A percentile compares a stretch with the other conserved stretches of the same genome.
phyloP scores from a whole-genome alignment of 2,113 vertebrate species.

The Equus quagga region DNA sequence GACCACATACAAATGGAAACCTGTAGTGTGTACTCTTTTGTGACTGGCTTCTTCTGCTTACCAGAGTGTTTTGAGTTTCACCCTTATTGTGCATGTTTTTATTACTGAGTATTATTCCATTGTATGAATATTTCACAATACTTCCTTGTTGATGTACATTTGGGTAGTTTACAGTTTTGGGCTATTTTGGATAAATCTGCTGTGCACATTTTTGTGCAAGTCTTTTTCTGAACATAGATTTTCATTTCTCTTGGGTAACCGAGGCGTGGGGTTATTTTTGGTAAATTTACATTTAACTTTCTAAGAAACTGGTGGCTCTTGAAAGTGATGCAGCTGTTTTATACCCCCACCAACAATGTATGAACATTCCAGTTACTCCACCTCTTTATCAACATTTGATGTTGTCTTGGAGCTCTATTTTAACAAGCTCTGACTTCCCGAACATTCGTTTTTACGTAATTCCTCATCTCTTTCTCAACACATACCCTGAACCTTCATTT shows the following conservation, averaged over 20 bases:
- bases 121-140: not conserved
- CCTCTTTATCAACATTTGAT: not conserved
- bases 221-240: not conserved
- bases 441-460: not conserved
- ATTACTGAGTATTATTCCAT: not conserved
- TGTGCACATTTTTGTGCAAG: not conserved
- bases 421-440: not conserved
- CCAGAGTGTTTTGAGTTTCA: not conserved
- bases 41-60: not conserved
- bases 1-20: not conserved
- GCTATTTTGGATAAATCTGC: not conserved
- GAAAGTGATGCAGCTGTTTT: not conserved
- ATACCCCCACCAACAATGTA: not conserved
- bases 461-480: not conserved
- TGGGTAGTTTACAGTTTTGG: not conserved
- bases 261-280: not conserved
- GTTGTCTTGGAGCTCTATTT: not conserved
- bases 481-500: not conserved
- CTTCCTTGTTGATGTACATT: not conserved
- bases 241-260: conserved; percentile 24
- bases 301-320: not conserved
- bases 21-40: not conserved
- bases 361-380: not conserved
- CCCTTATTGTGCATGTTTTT: not conserved
- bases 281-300: not conserved